A percentile compares a stretch with the other conserved stretches of the same genome.
These are phyloP conservation scores for Sciaenops ocellatus DNA, from an alignment of 2,797 vertebrate genomes.

Conservation along the genomic window DNA sequence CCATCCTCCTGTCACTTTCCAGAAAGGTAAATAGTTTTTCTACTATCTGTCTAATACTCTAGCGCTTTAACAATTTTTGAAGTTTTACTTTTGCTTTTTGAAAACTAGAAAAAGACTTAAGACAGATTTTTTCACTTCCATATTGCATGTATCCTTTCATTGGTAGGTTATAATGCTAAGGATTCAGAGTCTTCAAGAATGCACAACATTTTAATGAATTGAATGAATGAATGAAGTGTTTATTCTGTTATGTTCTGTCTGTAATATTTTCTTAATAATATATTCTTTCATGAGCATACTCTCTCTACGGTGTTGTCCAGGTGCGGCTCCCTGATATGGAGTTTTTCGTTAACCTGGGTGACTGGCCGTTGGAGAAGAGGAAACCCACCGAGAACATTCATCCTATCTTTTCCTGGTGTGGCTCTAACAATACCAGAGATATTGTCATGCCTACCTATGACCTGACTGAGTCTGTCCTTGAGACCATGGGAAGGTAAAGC, in stretches of 20 bases:
- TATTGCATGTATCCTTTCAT: background rate
- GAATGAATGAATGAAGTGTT: background rate
- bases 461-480: constrained; percentile 95
- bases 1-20: constrained; percentile 94
- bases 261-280: background rate
- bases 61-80: background rate
- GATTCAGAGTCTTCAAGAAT: background rate
- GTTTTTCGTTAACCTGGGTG: constrained; percentile 98
- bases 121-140: background rate
- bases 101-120: too few species aligned
- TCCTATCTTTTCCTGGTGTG: constrained; percentile 98
- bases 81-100: background rate
- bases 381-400: constrained; percentile 87
- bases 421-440: constrained; percentile 94
- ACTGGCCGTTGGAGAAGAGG: constrained; percentile 98
- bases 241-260: background rate
- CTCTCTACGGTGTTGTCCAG: constrained; percentile 70
- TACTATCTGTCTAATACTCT: background rate
- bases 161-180: background rate
- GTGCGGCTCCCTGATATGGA: constrained; percentile 94
- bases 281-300: background rate
- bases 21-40: constrained; percentile 89
- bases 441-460: constrained; percentile 99
- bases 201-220: background rate
- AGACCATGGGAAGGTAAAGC: constrained; percentile 94